Conservation (phyloP, 2,797 vertebrate species). For the Phyllotis vaccarum region DNA sequence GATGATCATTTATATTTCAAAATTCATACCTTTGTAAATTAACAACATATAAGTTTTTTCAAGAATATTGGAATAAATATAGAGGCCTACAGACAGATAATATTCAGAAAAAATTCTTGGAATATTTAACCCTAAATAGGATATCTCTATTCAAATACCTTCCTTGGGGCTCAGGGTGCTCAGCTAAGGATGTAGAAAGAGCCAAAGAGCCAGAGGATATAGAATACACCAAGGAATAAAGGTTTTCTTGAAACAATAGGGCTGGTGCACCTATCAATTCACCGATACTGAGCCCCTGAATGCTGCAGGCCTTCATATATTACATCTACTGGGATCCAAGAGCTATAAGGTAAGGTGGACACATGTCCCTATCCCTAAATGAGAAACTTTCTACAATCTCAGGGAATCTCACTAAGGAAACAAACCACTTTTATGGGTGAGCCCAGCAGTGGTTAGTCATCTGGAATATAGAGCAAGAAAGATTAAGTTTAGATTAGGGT, state of each 20-base stretch:
- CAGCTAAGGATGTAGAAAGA: too few relatives aligned
- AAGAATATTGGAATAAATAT: background rate
- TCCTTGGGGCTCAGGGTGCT: too few relatives aligned
- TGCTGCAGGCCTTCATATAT: background rate
- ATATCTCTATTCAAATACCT: background rate
- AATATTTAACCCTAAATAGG: background rate
- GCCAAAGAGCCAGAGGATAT: background rate
- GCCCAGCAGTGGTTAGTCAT: background rate
- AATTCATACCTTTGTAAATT: too few relatives aligned
- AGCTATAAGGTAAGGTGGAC: background rate
- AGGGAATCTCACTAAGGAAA: background rate
- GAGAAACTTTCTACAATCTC: background rate
- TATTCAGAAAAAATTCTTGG: background rate
- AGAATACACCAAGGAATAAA: too few relatives aligned
- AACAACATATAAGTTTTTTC: background rate
- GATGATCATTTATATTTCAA: background rate
- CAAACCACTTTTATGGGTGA: background rate
- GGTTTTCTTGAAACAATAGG: background rate
- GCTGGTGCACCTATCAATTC: background rate
- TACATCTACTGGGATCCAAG: background rate
- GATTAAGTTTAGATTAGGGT: background rate
- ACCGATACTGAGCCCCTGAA: background rate
- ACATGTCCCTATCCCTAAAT: background rate
- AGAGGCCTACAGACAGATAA: too few relatives aligned
- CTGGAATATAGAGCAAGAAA: background rate